Base-by-base conservation (phyloP, 2,113 vertebrate genomes). In the Ctenodactylus gundi region DNA sequence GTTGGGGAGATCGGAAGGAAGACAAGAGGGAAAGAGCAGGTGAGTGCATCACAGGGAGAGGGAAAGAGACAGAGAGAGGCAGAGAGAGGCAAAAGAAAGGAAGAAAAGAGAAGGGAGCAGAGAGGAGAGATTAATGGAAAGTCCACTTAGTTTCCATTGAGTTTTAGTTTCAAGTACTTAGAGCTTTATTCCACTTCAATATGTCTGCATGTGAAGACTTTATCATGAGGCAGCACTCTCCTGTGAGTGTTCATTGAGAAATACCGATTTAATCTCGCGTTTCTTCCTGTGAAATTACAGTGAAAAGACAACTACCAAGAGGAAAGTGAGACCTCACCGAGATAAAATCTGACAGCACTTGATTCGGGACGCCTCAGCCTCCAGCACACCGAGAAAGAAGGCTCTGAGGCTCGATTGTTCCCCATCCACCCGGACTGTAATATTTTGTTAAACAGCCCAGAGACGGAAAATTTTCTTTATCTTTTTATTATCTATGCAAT, bases 291-390 rank as follows among this genome's bases (percentile, higher is more conserved):
- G 36, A 62, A 7, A 31, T 25, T 53, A 44, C 20, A 78, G 29
- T 55, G 36, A 67, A 39, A n/a, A 10, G 23, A 44, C 7, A 21
- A 8, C 49, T 57, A 1, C 44, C 4, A 10, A 9, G 21, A 17
- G 55, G 46, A 4, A 44, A 27, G 13, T 17, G 18, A 3, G 9
- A 15, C 41, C 15, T 62, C 5, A 25, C 23, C 3, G 34, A 76
- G 1, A 17, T 29, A 1, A 9, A 67, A 68, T n/a, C 6, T 25
- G 2, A 13, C 12, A 41, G 25, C 9, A 25, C 6, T 25, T 7
- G 3, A 27, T 10, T 1, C 25, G 27, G 7, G 3, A 89, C 8
- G 34, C 13, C 17, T 14, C 46, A 39, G n/a, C 9, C 6, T 4
- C 49, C 34, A 27, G 31, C 15, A 64, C 11, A 4, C 9, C 34